A percentile compares a stretch with the other conserved stretches of the same genome.
Conservation (phyloP, 2,113 vertebrate species). For the Platichthys flesus region DNA sequence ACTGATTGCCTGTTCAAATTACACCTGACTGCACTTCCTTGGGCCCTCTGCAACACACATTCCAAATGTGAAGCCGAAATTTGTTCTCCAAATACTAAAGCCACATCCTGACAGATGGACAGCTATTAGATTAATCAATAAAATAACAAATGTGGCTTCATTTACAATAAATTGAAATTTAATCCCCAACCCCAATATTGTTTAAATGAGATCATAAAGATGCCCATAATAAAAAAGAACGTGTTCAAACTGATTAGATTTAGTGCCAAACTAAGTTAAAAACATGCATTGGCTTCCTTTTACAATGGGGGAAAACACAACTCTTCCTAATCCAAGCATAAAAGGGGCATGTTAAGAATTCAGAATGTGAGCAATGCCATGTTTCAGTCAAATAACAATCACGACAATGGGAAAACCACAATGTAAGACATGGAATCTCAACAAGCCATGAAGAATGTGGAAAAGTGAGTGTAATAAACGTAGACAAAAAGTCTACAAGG, state of each 20-base stretch:
- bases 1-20: too few relatives aligned
- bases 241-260: background rate
- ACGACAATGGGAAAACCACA: conserved; percentile 62
- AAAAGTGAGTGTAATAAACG: conserved; percentile 37
- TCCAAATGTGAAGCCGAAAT: too few relatives aligned
- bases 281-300: conserved; percentile 25
- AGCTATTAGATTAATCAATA: background rate
- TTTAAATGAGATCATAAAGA: too few relatives aligned
- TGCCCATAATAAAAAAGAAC: background rate
- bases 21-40: too few relatives aligned
- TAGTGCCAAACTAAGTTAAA: conserved; percentile 26
- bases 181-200: too few relatives aligned
- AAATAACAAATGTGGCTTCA: background rate
- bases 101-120: too few relatives aligned
- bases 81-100: too few relatives aligned
- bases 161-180: background rate
- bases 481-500: conserved; percentile 26
- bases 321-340: conserved; percentile 13
- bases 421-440: conserved; percentile 57
- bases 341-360: conserved; percentile 53
- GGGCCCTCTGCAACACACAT: too few relatives aligned
- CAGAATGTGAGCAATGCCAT: conserved; percentile 51
- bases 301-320: conserved; percentile 44
- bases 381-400: conserved; percentile 57
- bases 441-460: conserved; percentile 60